Base-by-base conservation (phyloP, 2,888 invertebrate genomes). In the Sarcophaga caerulescens region DNA sequence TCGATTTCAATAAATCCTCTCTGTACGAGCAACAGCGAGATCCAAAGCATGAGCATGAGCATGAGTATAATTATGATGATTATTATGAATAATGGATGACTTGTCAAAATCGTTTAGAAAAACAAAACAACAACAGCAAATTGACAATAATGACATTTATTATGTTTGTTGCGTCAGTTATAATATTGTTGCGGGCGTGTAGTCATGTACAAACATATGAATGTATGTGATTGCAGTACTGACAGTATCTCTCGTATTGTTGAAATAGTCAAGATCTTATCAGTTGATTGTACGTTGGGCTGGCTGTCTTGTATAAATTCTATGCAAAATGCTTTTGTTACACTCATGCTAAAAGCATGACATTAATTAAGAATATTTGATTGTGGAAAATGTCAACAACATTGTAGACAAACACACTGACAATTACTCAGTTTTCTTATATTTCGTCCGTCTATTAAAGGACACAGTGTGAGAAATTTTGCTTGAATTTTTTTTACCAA, bases 331-430 rank as follows among this genome's bases (percentile, higher is more conserved):
- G 65, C 79, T 57, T n/a, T n/a, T 65, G 44, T 45, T 35, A 35
- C 69, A 57, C 35, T 70, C 62, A 25, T 79, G 59, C 63, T 65
- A 57, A 59, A 70, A 65, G 63, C 63, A 62, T 70, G 78, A 63
- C 84, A 84, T 69, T 79, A 84, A 84, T 84, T 84, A 79, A 79
- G 45, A 52, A 59, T 70, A 68, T 79, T 79, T 84, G 74, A 79
- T 75, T 84, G 78, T 45, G 47, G 57, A 79, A 79, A 79, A 75
- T 79, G 74, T 79, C 78, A 84, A 69, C 69, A 35, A 35, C 35
- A 35, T 35, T 35, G 35, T 35, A 12, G 52, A 17, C 52, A 52
- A 17, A 6, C 52, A 52, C 52, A 52, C 52, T 52, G 52, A 52
- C 52, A 52, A 52, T 52, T 17, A 52, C 10, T 52, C 52, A 14